phyloP scores from a whole-genome alignment of 1,140 invertebrate species.

The Drosophila repleta region DNA sequence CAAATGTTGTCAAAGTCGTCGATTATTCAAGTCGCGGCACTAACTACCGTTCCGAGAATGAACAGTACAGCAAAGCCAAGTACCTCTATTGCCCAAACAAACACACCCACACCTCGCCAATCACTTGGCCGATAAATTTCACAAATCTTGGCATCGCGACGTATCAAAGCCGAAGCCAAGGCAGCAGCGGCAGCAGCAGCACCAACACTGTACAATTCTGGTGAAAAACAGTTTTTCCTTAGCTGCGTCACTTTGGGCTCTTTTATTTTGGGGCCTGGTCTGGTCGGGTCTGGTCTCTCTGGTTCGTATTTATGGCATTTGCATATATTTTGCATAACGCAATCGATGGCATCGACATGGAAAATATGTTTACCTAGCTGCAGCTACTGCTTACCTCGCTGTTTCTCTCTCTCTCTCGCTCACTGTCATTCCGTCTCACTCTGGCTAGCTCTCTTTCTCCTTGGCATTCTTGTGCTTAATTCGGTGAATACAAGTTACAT shows the following conservation, averaged over 20 bases:
- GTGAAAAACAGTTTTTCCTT: conserved; percentile 56
- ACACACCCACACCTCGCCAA: conserved; percentile 54
- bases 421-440: neutral
- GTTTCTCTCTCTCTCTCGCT: conserved; percentile 3
- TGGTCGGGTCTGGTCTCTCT: conserved; percentile 19
- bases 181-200: conserved; percentile 19
- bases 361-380: conserved; percentile 75
- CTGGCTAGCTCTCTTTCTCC: conserved; percentile 10
- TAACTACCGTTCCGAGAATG: conserved; percentile 76
- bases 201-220: conserved; percentile 37
- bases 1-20: conserved; percentile 76
- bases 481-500: conserved; percentile 73
- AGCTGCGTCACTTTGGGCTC: conserved; percentile 38
- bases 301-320: conserved; percentile 80
- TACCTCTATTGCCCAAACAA: conserved; percentile 4
- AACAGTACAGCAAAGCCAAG: conserved; percentile 4
- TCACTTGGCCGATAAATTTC: conserved; percentile 78
- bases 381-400: conserved; percentile 33
- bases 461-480: conserved; percentile 62
- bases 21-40: conserved; percentile 65
- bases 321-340: conserved; percentile 84
- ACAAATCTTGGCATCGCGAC: conserved; percentile 73
- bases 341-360: conserved; percentile 83
- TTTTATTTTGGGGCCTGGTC: conserved; percentile 15
- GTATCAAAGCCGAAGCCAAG: conserved; percentile 49